These are phyloP conservation scores for Netelia fuscicornis DNA, from an alignment of 2,888 invertebrate genomes.

Conservation along the genomic window DNA sequence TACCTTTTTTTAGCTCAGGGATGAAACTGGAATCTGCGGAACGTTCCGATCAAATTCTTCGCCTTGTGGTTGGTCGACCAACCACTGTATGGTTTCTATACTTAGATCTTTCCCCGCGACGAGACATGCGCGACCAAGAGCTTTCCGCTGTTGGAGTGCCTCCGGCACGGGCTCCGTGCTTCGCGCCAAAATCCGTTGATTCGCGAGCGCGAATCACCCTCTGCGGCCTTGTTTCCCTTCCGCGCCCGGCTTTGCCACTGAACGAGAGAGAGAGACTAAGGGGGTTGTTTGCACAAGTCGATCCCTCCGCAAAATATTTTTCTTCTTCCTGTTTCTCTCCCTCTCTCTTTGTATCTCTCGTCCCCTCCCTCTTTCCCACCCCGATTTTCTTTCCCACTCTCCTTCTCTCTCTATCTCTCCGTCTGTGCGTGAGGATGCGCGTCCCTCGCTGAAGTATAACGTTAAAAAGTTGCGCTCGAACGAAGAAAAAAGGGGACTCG, in stretches of 20 bases:
- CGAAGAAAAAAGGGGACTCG: slow-evolving; percentile 21
- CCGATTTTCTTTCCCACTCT: slow-evolving; percentile 3
- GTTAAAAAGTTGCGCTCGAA: not conserved
- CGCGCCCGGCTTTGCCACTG: slow-evolving; percentile 18
- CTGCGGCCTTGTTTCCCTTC: slow-evolving; percentile 47
- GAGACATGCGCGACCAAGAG: slow-evolving; percentile 21
- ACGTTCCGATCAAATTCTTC: slow-evolving; percentile 23
- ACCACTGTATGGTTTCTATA: slow-evolving; percentile 29
- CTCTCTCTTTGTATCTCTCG: not conserved
- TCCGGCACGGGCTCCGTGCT: slow-evolving; percentile 12
- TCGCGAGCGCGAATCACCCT: slow-evolving; percentile 35
- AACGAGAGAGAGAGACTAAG: slow-evolving; percentile 50
- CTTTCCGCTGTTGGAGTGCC: slow-evolving; percentile 21
- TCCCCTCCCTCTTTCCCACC: slow-evolving; percentile 3
- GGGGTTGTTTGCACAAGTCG: slow-evolving; percentile 64
- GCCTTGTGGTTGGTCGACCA: slow-evolving; percentile 22
- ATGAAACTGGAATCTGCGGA: not conserved
- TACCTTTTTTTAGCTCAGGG: not conserved
- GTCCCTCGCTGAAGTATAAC: not conserved
- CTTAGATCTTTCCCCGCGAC: slow-evolving; percentile 15
- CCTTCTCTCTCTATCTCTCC: not conserved
- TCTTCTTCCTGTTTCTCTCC: not conserved
- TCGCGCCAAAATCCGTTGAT: slow-evolving; percentile 58
- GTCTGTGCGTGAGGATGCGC: not conserved
- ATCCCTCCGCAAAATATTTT: slow-evolving; percentile 37